These are phyloP conservation scores for Theristus sp. DNA, from an alignment of 2,888 invertebrate genomes.

Conservation along the genomic window DNA sequence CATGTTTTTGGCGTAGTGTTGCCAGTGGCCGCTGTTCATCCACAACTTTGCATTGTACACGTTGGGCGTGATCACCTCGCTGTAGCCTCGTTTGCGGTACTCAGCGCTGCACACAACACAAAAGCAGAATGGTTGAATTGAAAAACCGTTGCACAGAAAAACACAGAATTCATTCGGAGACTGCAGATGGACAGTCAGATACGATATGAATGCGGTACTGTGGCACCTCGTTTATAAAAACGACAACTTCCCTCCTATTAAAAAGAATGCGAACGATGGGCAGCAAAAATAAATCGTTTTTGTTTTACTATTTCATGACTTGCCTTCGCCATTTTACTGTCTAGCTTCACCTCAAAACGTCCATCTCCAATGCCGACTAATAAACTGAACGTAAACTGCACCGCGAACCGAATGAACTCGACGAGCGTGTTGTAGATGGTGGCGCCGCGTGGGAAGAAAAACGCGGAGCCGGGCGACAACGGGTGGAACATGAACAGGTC, in stretches of 20 bases:
- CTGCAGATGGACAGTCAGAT: no score
- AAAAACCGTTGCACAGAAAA: no score
- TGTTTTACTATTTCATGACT: no score
- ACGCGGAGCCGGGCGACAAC: conserved; percentile 88
- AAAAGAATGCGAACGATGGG: no score
- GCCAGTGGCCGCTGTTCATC: conserved; percentile 96
- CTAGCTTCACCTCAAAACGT: no score
- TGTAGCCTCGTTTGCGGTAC: conserved; percentile 75
- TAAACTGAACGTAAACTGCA: background rate
- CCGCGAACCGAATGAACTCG: conserved; percentile 47
- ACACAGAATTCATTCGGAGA: no score
- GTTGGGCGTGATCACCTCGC: conserved; percentile 84
- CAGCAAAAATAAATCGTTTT: no score
- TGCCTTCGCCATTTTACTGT: no score
- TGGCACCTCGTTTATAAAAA: no score
- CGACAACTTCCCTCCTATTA: no score
- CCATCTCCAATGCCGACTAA: background rate
- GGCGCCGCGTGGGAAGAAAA: conserved; percentile 89
- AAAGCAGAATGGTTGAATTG: conserved; percentile 2
- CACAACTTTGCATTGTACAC: conserved; percentile 87
- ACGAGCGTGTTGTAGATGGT: conserved; percentile 87
- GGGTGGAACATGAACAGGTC: conserved; percentile 97
- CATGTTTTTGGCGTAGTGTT: conserved; percentile 60
- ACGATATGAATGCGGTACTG: no score
- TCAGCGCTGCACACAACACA: conserved; percentile 37